Conservation (phyloP, 1,140 invertebrate species). For the Drosophila gunungcola region DNA sequence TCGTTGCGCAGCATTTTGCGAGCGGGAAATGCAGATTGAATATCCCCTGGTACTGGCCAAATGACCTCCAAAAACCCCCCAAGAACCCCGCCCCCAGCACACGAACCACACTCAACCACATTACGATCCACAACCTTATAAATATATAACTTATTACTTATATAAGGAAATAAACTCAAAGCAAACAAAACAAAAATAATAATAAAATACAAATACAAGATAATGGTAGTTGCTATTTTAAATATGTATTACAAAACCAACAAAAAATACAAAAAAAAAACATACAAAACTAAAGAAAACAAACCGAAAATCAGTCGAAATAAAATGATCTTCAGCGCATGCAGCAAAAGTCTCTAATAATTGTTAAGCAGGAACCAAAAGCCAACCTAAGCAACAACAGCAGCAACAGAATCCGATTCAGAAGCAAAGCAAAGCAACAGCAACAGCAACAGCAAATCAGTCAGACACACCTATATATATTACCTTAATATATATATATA, state of each 20-base stretch:
- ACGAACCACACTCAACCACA: constrained; percentile 29
- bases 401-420: constrained; percentile 29
- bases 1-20: constrained; percentile 60
- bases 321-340: constrained; percentile 55
- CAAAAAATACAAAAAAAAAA: constrained; percentile 42
- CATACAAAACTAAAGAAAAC: constrained; percentile 31
- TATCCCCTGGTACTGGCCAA: constrained; percentile 33
- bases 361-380: constrained; percentile 76
- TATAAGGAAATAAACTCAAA: constrained; percentile 67
- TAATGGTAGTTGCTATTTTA: constrained; percentile 80
- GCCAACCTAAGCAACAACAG: constrained; percentile 54
- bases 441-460: constrained; percentile 47
- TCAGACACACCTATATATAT: constrained; percentile 53
- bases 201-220: constrained; percentile 63
- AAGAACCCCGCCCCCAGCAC: constrained; percentile 14
- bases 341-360: constrained; percentile 57
- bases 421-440: constrained; percentile 30
- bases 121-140: constrained; percentile 61
- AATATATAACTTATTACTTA: constrained; percentile 82
- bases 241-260: constrained; percentile 77
- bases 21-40: constrained; percentile 27
- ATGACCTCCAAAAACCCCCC: background rate
- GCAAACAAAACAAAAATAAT: constrained; percentile 56
- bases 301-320: constrained; percentile 48
- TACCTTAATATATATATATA: constrained; percentile 18